Base-by-base conservation (phyloP, 1,140 invertebrate genomes). In the Drosophila triauraria region DNA sequence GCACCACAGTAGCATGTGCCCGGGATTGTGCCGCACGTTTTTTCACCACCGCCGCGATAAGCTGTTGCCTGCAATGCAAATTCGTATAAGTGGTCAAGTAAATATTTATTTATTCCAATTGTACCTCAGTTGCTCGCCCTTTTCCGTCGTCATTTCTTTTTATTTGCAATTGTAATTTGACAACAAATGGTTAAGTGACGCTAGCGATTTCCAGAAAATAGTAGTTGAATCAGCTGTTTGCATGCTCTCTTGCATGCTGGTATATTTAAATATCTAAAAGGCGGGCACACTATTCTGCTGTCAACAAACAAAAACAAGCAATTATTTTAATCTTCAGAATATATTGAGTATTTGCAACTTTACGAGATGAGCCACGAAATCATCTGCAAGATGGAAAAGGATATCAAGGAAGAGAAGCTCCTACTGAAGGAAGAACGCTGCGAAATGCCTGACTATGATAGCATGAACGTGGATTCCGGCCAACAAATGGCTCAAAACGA, bases 1-100 rank as follows among this genome's bases (percentile, higher is more conserved):
- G 92, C 80, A 95, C 94, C 0, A 97, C 96, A 75, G 96, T 95
- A 35, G 81, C 70, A 72, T 95, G 94, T n/a, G 96, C 96, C 91
- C 93, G 94, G 7, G 94, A 92, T 72, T 96, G 95, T 46, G 95
- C 96, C 87, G 95, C 94, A 46, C 94, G 94, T 90, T 96, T 96
- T 75, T 96, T 96, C 43, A 94, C 82, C 27, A 96, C 93, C 10
- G 95, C 94, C 69, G 94, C 90, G 56, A 94, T 93, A 43, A 96
- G 92, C 90, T 96, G 94, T 80, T 95, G 94, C 63, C 85, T 88
- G 48, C 3, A 44, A 58, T 47, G 3, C 20, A 64, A 35, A 68
- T 30, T 38, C 2, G 13, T 12, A 30, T 46, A 17, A 40, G 17
- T 35, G 10, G 1, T 8, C 4, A 23, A 12, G 1, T 56, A 13